These are phyloP conservation scores for Nesometra sesokonis DNA, from an alignment of 35 echinoderm and acorn worm species.

Conservation along the genomic window DNA sequence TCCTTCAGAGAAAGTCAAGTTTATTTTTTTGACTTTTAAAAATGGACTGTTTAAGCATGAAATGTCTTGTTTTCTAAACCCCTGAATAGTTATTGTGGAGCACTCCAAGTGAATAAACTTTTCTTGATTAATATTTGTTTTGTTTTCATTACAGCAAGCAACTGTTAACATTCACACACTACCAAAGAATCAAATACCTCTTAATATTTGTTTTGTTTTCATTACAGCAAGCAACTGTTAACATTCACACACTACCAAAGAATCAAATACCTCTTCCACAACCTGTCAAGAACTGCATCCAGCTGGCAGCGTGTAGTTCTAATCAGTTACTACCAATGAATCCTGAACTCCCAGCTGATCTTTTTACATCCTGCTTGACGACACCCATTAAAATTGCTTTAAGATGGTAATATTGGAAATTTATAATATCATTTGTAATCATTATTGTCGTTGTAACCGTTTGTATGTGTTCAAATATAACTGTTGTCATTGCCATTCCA, in stretches of 20 bases:
- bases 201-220: neutral
- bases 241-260: constrained; percentile 20
- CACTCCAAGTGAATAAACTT: too few species aligned
- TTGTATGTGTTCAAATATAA: too few species aligned
- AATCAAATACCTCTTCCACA: constrained; percentile 59
- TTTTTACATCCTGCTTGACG: constrained; percentile 93
- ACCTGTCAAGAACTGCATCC: constrained; percentile 93
- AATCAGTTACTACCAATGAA: constrained; percentile 85
- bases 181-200: constrained; percentile 32
- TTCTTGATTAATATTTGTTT: too few species aligned
- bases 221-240: constrained; percentile 22
- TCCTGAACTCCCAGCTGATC: constrained; percentile 83
- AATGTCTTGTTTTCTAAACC: too few species aligned
- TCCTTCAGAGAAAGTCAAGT: too few species aligned
- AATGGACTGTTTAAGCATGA: too few species aligned
- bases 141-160: constrained; percentile 7
- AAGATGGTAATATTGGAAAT: constrained; percentile 56
- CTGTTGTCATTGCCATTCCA: too few species aligned
- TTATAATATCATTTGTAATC: too few species aligned
- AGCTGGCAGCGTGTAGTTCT: constrained; percentile 76
- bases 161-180: constrained; percentile 23
- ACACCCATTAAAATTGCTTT: constrained; percentile 98
- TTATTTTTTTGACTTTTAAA: too few species aligned
- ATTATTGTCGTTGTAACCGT: too few species aligned
- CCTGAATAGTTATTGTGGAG: too few species aligned